A percentile compares a stretch with the other conserved stretches of the same genome.
phyloP scores from a whole-genome alignment of 2,888 invertebrate genomes.

The Salticus scenicus region DNA sequence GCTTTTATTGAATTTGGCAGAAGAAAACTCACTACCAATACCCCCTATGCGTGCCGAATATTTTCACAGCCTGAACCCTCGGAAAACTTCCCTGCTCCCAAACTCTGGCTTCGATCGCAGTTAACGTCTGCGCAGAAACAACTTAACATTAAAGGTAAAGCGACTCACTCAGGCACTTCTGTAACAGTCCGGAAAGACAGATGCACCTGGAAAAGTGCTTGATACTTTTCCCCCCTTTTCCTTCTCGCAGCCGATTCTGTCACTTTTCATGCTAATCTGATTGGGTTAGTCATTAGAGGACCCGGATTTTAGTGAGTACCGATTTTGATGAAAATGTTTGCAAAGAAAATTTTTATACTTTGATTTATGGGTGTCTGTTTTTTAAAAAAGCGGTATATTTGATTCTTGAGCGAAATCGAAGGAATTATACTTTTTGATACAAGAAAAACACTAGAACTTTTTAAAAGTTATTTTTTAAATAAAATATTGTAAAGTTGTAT shows the following conservation, averaged over 20 bases:
- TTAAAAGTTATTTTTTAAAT: too few relatives aligned
- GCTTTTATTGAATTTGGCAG: too few relatives aligned
- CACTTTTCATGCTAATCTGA: background rate
- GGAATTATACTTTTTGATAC: too few relatives aligned
- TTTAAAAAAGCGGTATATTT: too few relatives aligned
- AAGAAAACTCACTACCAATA: too few relatives aligned
- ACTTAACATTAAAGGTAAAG: background rate
- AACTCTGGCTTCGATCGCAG: slow-evolving; percentile 1
- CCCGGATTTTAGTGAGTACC: background rate
- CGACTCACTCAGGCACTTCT: background rate
- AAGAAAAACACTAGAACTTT: too few relatives aligned
- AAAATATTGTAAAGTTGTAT: too few relatives aligned
- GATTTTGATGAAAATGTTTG: too few relatives aligned
- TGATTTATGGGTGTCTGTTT: too few relatives aligned
- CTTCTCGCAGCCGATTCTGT: too few relatives aligned
- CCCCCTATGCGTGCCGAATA: background rate
- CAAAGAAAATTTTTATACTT: too few relatives aligned
- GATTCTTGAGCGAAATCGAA: too few relatives aligned
- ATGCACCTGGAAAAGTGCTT: background rate
- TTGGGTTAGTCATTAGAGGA: background rate
- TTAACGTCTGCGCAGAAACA: background rate
- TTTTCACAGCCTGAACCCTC: background rate
- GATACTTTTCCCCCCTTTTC: background rate
- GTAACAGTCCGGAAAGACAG: background rate
- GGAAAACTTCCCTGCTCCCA: background rate